These are phyloP conservation scores for Hydropsyche tenuis DNA, from an alignment of 1,140 invertebrate genomes.

Conservation along the genomic window DNA sequence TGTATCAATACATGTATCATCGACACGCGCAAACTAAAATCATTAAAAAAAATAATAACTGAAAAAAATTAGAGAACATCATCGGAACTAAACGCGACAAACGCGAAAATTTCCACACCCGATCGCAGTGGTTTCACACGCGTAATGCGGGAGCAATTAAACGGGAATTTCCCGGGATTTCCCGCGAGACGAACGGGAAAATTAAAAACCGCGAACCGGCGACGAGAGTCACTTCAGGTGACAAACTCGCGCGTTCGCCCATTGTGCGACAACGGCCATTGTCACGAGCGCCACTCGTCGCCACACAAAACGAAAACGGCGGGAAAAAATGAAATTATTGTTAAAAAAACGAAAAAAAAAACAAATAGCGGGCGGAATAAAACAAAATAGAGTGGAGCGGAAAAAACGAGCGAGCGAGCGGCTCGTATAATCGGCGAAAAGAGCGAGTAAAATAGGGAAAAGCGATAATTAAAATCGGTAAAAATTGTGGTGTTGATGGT, in stretches of 20 bases:
- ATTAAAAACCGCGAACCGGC: constrained; percentile 18
- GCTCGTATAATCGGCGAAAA: too few species aligned
- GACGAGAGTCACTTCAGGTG: constrained; percentile 33
- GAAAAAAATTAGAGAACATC: too few species aligned
- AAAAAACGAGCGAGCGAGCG: too few species aligned
- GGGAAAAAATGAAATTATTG: not conserved
- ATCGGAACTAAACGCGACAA: too few species aligned
- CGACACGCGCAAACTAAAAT: too few species aligned
- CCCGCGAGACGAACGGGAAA: constrained; percentile 20
- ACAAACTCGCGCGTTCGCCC: constrained; percentile 29
- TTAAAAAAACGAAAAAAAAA: not conserved
- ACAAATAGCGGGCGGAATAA: not conserved
- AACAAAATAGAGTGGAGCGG: too few species aligned
- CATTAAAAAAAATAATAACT: too few species aligned
- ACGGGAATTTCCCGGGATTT: constrained; percentile 25
- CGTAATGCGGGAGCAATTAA: constrained; percentile 2
- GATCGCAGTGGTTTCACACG: not conserved
- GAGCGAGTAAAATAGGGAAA: too few species aligned
- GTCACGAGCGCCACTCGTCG: constrained; percentile 34
- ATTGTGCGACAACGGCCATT: constrained; percentile 37
- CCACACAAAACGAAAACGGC: not conserved
- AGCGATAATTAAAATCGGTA: too few species aligned
- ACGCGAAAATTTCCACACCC: too few species aligned
- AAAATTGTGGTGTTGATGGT: too few species aligned
- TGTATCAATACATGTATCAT: too few species aligned